Evolutionary conservation across 2,888 invertebrate species (phyloP).

Genomic region (Agonum fuliginosum): DNA sequence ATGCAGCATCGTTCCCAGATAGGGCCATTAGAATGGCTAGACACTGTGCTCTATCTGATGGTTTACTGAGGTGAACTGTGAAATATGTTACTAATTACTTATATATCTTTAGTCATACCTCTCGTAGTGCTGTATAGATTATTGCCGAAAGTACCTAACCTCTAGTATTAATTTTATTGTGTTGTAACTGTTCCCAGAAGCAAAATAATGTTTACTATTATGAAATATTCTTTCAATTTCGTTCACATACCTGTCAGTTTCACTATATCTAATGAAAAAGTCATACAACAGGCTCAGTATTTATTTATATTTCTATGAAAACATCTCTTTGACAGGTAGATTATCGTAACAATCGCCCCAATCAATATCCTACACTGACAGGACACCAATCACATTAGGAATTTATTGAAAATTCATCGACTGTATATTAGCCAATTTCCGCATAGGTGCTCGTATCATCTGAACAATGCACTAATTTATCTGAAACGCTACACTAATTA

Average conservation of each 20-base stretch:
- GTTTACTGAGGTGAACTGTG: too few relatives aligned
- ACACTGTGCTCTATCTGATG: too few relatives aligned
- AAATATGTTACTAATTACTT: too few relatives aligned
- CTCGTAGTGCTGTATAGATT: too few relatives aligned
- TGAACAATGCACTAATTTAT: slow-evolving; percentile 2
- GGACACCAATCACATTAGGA: not conserved
- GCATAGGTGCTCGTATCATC: not conserved
- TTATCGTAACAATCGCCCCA: too few relatives aligned
- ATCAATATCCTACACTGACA: not conserved
- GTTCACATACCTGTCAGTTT: not conserved
- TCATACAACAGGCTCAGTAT: not conserved
- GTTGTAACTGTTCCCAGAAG: too few relatives aligned
- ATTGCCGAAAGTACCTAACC: too few relatives aligned
- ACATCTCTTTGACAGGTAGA: not conserved
- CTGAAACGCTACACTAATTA: slow-evolving; percentile 21
- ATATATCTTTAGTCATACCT: too few relatives aligned
- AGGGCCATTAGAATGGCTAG: too few relatives aligned
- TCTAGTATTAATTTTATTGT: too few relatives aligned
- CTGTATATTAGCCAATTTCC: slow-evolving; percentile 10
- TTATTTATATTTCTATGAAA: not conserved
- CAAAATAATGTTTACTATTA: too few relatives aligned
- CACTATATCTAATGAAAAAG: not conserved
- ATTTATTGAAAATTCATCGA: slow-evolving; percentile 4
- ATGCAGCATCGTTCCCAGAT: too few relatives aligned
- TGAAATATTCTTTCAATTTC: not conserved